phyloP scores from a whole-genome alignment of 2,888 invertebrate genomes.

The Euphydryas editha region DNA sequence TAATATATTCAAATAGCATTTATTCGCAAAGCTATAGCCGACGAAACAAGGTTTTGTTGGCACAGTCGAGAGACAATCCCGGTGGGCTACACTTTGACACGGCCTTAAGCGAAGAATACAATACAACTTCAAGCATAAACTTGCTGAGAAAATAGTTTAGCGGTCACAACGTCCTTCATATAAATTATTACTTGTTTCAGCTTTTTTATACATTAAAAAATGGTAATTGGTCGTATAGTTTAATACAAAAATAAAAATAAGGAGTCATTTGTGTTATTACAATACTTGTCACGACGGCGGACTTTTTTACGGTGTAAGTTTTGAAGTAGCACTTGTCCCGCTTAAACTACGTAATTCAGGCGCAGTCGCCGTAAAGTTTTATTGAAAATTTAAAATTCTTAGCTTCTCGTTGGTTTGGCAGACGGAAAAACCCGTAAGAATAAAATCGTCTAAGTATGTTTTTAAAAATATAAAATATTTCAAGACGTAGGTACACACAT shows the following conservation, averaged over 20 bases:
- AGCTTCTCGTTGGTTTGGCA: constrained; percentile 41
- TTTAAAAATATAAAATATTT: constrained; percentile 5
- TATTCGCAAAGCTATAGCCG: constrained; percentile 72
- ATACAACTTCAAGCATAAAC: constrained; percentile 14
- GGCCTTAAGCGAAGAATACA: constrained; percentile 39
- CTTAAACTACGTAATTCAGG: constrained; percentile 45
- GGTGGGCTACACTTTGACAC: constrained; percentile 61
- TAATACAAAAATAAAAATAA: constrained; percentile 4
- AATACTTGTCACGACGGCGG: constrained; percentile 40
- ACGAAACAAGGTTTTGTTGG: constrained; percentile 75
- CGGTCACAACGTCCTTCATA: constrained; percentile 1
- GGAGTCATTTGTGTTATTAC: constrained; percentile 19
- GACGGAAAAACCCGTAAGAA: constrained; percentile 34
- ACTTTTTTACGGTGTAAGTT: constrained; percentile 42
- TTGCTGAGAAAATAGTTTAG: constrained; percentile 13
- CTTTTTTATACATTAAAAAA: not conserved
- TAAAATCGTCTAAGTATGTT: constrained; percentile 22
- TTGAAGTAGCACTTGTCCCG: constrained; percentile 44
- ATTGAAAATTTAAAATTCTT: constrained; percentile 49
- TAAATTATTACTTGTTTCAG: not conserved
- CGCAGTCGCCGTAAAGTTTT: constrained; percentile 45
- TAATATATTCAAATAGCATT: constrained; percentile 81
- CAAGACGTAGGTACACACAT: too few species aligned
- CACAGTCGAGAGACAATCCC: constrained; percentile 63
- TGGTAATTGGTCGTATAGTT: not conserved